Evolutionary conservation across 2,797 vertebrate genomes (phyloP).

Genomic region (Molossus alvarezi): DNA sequence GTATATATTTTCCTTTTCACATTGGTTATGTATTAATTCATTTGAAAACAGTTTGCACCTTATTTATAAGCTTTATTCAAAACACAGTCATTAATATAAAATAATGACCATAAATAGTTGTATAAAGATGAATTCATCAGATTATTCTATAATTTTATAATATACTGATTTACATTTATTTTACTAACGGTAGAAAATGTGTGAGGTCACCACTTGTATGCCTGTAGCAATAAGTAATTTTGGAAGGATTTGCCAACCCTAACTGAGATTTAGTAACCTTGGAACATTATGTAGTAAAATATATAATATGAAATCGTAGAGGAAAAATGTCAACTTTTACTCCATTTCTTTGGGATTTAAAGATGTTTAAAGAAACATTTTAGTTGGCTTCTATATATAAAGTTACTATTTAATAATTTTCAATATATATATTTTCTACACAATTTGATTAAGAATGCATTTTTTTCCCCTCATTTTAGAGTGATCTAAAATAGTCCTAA

Average conservation of each 20-base stretch:
- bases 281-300: background rate
- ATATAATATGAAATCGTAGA: conserved; percentile 43
- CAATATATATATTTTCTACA: conserved; percentile 39
- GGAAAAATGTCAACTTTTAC: conserved; percentile 50
- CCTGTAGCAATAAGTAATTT: conserved; percentile 59
- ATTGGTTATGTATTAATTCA: conserved; percentile 10
- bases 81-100: conserved; percentile 34
- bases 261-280: conserved; percentile 26
- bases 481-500: background rate
- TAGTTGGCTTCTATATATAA: conserved; percentile 54
- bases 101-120: background rate
- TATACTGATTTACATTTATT: background rate
- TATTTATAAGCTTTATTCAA: conserved; percentile 51
- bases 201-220: background rate
- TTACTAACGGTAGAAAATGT: conserved; percentile 20
- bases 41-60: conserved; percentile 43
- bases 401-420: conserved; percentile 61
- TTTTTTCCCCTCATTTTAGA: conserved; percentile 58
- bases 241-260: conserved; percentile 23
- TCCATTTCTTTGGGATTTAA: conserved; percentile 62
- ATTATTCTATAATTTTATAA: conserved; percentile 62
- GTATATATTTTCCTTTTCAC: conserved; percentile 64
- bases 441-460: conserved; percentile 67
- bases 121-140: conserved; percentile 58
- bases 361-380: conserved; percentile 73